Base-by-base conservation (phyloP, 2,797 vertebrate genomes). In the Oophaga sylvatica region DNA sequence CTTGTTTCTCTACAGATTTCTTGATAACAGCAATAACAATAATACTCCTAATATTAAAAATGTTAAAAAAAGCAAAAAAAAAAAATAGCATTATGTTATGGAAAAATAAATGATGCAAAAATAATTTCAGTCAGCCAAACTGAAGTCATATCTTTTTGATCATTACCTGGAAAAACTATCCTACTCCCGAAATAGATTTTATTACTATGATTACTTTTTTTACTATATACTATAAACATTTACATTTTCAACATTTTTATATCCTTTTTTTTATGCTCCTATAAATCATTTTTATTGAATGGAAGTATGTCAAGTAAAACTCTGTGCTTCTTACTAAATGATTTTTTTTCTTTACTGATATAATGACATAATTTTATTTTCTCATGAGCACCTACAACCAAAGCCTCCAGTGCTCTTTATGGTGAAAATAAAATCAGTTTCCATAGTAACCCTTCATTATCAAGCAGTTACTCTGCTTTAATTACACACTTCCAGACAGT, bases 361-460 rank as follows among this genome's bases (percentile, higher is more conserved):
- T 71, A 82, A 79, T 89, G 84, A 89, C 80, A 71, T 79, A 48
- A 89, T 89, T 89, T 71, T 89, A 82, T 83, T 89, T 86, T 86
- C 73, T 79, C 71, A 62, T 63, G 62, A 79, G 59, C 84, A 86
- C 88, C 84, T 89, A 82, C 73, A n/a, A n/a, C 53, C 67, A 62
- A 56, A 41, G 73, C 73, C 67, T 70, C 35, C 19, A 0, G 29
- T 1, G 13, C 26, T 31, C 1, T 20, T 63, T 80, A 83, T 86
- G 59, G 57, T 31, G 82, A 56, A 80, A 70, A 86, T 78, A 68
- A 86, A 87, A 92, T 88, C 89, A 62, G 94, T 96, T 96, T 94
- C 94, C 93, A 95, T 94, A 91, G 94, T 92, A 95, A 95, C 94
- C 81, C 90, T 90, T 95, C 94, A 94, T 96, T 95, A 95, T 90